Evolutionary conservation across 2,797 vertebrate genomes (phyloP).

Genomic region (Pseudotriccus pelzelni): DNA sequence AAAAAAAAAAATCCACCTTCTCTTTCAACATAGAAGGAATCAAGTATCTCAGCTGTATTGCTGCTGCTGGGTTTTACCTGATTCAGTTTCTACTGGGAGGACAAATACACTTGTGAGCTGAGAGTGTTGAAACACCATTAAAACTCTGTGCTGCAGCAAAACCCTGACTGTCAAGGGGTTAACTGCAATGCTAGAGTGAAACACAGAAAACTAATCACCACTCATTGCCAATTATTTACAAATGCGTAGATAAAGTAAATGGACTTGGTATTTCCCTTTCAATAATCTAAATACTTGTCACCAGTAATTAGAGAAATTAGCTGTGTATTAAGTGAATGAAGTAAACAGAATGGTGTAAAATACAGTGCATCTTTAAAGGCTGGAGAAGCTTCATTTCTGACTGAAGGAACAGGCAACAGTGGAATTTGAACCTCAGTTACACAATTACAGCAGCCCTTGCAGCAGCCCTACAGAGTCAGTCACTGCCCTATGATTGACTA

Average conservation of each 20-base stretch:
- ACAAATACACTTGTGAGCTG: neutral
- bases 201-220: neutral
- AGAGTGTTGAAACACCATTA: neutral
- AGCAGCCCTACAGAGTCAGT: conserved; percentile 17
- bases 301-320: conserved; percentile 42
- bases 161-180: neutral
- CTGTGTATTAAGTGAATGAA: conserved; percentile 15
- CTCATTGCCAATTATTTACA: conserved; percentile 24
- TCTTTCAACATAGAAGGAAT: neutral
- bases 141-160: neutral
- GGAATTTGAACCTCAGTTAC: conserved; percentile 28
- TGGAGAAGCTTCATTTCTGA: conserved; percentile 5
- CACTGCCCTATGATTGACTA: conserved; percentile 59
- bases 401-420: neutral
- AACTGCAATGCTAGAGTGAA: neutral
- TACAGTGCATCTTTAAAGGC: conserved; percentile 17
- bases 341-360: conserved; percentile 45
- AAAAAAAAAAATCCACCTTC: neutral
- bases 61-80: neutral
- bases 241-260: conserved; percentile 6
- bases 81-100: neutral
- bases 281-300: neutral
- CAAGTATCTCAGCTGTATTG: neutral
- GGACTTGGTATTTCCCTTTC: neutral
- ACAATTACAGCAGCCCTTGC: conserved; percentile 50